Base-by-base conservation (phyloP, 1,140 invertebrate genomes). In the Trinorchestia longiramus region DNA sequence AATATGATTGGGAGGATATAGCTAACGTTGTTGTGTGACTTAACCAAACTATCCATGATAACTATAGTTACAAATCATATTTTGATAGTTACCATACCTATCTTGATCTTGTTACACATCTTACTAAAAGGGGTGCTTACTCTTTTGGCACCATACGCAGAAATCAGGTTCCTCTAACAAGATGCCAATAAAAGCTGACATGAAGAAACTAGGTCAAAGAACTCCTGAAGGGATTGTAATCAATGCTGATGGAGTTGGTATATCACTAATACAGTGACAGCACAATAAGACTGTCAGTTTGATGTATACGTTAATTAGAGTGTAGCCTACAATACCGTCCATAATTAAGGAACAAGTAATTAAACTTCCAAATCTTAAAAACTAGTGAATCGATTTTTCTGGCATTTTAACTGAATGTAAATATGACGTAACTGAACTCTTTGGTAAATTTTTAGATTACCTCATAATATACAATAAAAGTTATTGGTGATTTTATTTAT, bases 21-120 rank as follows among this genome's bases (percentile, higher is more conserved):
- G 43, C 95, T 43, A 95, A 95, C 40, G 77, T 57, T 23, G 95
- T 95, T 41, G 95, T 95, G 43, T 4, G 53, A 41, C 77, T 44
- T 41, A 77, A 6, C 40, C 95, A 40, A 95, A 62, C 23, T 42
- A 95, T 95, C 15, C 95, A 42, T 15, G 11, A 53, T 19, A 95
- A 62, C 36, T 45, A 28, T 47, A 95, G 45, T 43, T 41, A 87
- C 36, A 87, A 87, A 15, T 87, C 40, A 36, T 87, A 87, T 41
- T 87, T 87, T n/a, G 90, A 94, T 19, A 45, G 95, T 23, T 91
- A n/a, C 62, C 17, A 77, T 40, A 77, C 62, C 40, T 77, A 17
- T 40, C n/a, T n/a, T n/a, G n/a, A n/a, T n/a, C n/a, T n/a, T n/a
- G n/a, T n/a, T n/a, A n/a, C n/a, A n/a, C n/a, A 77, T 77, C 62